These are phyloP conservation scores for Crocuta crocuta DNA, from an alignment of 2,113 vertebrate genomes.

Conservation along the genomic window DNA sequence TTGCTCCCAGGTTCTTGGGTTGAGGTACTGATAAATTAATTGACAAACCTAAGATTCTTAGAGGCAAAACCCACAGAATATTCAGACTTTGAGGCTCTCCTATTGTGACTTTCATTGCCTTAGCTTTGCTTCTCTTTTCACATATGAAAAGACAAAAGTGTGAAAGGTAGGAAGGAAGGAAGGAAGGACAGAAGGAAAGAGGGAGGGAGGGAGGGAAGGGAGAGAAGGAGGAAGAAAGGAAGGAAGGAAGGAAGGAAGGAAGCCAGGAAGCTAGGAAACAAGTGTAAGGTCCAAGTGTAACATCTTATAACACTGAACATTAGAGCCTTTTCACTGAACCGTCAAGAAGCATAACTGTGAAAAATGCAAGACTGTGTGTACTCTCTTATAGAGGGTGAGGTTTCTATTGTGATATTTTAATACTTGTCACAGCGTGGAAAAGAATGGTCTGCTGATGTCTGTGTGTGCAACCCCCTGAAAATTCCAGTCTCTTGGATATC, in stretches of 20 bases:
- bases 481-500: background rate
- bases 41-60: background rate
- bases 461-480: background rate
- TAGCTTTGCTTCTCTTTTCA: background rate
- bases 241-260: too few species aligned
- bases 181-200: background rate
- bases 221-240: background rate
- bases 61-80: background rate
- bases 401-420: background rate
- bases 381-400: background rate
- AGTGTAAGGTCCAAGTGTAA: background rate
- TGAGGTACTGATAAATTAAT: background rate
- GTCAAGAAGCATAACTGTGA: background rate
- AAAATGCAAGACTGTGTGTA: background rate
- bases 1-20: background rate
- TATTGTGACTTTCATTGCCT: background rate
- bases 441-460: background rate
- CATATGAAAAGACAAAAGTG: background rate
- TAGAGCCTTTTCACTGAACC: background rate
- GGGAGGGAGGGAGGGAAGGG: accelerated
- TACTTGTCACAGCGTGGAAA: background rate
- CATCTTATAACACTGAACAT: background rate
- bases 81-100: background rate
- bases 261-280: background rate
- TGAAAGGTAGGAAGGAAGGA: background rate